Base-by-base conservation (phyloP, 1,140 invertebrate genomes). In the Luehdorfia chinensis region DNA sequence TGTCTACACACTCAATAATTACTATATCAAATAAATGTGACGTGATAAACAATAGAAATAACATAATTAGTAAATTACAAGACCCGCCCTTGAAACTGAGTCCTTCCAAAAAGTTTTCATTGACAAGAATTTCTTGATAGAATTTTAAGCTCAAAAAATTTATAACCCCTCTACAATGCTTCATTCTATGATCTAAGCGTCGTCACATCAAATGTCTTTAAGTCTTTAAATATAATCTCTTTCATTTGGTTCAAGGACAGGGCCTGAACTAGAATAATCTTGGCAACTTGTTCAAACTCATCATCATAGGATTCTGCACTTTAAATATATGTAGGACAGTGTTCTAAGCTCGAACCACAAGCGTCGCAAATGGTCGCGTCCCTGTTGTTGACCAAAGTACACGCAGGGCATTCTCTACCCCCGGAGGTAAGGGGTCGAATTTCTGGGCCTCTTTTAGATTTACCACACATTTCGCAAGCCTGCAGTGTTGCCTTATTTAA, bases 381-480 rank as follows among this genome's bases (percentile, higher is more conserved):
- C 72, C 91, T 91, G 12, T 90, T 89, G 75, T 95, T 95, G n/a
- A 94, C 92, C 7, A 94, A 77, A n/a, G 94, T 95, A 74, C 94
- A 95, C 18, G 90, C 85, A 1, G 91, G 91, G 67, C 94, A 95
- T 66, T 94, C 91, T 19, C 91, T 89, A 0, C 94, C 94, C 0
- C 94, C 93, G 18, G 93, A 92, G 2, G 90, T 90, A 14, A 94
- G 84, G 1, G 92, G 92, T 49, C 89, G 87, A 8, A 89, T 87
- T 61, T 92, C 91, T 2, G 91, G 88, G 0, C 90, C 91, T 12
- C 72, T 68, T 41, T 88, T 88, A 25, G 84, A 66, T 57, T 94
- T 94, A 2, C 90, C 90, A 63, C 94, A 95, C 89, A 95, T 95
- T 50, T 94, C 92, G 72, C 94, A 95, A 16, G 93, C 92, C 2